phyloP scores from a whole-genome alignment of 2,888 invertebrate species.

The Elegia similella region DNA sequence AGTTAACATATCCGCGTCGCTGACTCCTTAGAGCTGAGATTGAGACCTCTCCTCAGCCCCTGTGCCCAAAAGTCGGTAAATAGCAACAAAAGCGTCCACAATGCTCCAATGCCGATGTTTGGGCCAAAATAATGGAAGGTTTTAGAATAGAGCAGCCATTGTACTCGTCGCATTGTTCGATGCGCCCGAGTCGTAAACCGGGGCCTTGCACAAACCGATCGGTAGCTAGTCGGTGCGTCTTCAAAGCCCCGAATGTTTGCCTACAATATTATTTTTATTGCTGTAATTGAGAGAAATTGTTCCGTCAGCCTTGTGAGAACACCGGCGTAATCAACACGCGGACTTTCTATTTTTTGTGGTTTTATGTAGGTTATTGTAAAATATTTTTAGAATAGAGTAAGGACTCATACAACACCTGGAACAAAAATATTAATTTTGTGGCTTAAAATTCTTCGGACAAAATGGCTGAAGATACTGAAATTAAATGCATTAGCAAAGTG shows the following conservation, averaged over 20 bases:
- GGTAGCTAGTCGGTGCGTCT: slow-evolving; percentile 66
- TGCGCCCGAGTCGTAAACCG: slow-evolving; percentile 15
- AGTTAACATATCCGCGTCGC: slow-evolving; percentile 34
- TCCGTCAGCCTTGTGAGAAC: slow-evolving; percentile 47
- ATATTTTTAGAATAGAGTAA: too few relatives aligned
- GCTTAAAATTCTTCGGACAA: too few relatives aligned
- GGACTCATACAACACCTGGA: too few relatives aligned
- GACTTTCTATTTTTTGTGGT: slow-evolving; percentile 62
- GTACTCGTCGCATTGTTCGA: slow-evolving; percentile 57
- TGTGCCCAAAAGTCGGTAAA: slow-evolving; percentile 79
- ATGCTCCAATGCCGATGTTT: slow-evolving; percentile 76
- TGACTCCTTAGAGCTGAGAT: slow-evolving; percentile 46
- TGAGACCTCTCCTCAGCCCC: slow-evolving; percentile 60
- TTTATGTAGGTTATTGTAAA: not conserved
- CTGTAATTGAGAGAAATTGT: slow-evolving; percentile 69
- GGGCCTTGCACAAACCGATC: slow-evolving; percentile 73
- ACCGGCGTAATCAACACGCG: slow-evolving; percentile 43
- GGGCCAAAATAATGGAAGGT: slow-evolving; percentile 71
- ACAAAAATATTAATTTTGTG: too few relatives aligned
- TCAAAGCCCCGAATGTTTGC: slow-evolving; percentile 70
- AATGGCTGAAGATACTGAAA: too few relatives aligned
- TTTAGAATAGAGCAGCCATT: slow-evolving; percentile 61
- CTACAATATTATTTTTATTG: slow-evolving; percentile 79
- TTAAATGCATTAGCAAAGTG: too few relatives aligned
- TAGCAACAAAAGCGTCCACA: slow-evolving; percentile 70